Conservation (phyloP, 1,140 invertebrate species). For the Atta texana region DNA sequence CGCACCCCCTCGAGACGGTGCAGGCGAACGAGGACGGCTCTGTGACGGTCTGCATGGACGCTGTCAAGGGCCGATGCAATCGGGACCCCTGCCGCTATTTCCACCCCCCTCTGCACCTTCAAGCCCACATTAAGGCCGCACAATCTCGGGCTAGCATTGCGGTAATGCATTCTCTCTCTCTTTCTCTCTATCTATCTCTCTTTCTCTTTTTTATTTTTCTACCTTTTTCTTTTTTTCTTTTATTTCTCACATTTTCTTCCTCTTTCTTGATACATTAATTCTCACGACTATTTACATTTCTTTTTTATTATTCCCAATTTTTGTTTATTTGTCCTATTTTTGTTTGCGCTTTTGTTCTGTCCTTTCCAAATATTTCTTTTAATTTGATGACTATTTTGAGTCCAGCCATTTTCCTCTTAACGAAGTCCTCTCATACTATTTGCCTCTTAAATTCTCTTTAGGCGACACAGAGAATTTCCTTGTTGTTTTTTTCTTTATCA, state of each 20-base stretch:
- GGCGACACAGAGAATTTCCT: background rate
- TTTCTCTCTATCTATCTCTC: conserved; percentile 83
- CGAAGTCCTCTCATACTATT: conserved; percentile 26
- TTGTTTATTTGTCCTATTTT: conserved; percentile 51
- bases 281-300: conserved; percentile 30
- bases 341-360: conserved; percentile 41
- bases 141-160: conserved; percentile 96
- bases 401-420: conserved; percentile 31
- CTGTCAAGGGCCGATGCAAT: conserved; percentile 98
- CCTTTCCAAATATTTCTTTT: conserved; percentile 29
- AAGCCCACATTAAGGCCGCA: conserved; percentile 99
- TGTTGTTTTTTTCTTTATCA: conserved; percentile 37
- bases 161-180: conserved; percentile 93
- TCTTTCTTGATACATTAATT: conserved; percentile 65
- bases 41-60: conserved; percentile 99
- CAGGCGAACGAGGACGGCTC: conserved; percentile 97
- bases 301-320: conserved; percentile 59
- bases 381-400: conserved; percentile 37
- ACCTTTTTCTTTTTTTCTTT: conserved; percentile 64
- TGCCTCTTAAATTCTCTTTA: conserved; percentile 11
- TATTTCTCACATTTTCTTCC: conserved; percentile 73
- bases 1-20: conserved; percentile 97
- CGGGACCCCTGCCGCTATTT: conserved; percentile 98
- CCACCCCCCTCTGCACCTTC: conserved; percentile 98
- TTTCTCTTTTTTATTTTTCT: conserved; percentile 73